phyloP scores from a whole-genome alignment of 2,797 vertebrate species.

The Karalla daura region DNA sequence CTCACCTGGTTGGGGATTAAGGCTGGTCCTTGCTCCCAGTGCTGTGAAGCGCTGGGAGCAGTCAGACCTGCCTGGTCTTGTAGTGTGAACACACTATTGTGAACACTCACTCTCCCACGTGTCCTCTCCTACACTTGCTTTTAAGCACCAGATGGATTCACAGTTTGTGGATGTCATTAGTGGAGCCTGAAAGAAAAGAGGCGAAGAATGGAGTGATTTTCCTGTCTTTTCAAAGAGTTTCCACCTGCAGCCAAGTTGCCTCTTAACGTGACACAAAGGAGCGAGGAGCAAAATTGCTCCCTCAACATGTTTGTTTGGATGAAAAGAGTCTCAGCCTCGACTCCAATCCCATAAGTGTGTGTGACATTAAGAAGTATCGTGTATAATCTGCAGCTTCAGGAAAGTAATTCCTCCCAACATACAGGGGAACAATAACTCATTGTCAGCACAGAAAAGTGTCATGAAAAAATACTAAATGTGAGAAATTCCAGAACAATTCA shows the following conservation, averaged over 20 bases:
- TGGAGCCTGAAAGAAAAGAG: constrained; percentile 19
- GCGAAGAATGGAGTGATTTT: constrained; percentile 19
- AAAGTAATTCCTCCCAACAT: constrained; percentile 1
- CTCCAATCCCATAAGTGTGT: constrained; percentile 15
- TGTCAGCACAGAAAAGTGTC: neutral
- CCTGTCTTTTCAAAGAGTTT: constrained; percentile 28
- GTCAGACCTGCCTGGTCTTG: constrained; percentile 58
- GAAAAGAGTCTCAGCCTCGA: constrained; percentile 20
- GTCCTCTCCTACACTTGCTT: constrained; percentile 15
- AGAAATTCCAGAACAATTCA: neutral
- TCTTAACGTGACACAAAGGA: constrained; percentile 13
- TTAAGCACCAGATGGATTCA: constrained; percentile 45
- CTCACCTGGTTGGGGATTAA: constrained; percentile 51
- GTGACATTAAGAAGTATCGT: constrained; percentile 18
- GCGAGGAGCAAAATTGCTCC: constrained; percentile 11
- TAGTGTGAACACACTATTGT: constrained; percentile 15
- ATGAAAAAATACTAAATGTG: neutral
- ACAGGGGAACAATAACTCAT: neutral
- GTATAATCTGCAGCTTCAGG: constrained; percentile 11
- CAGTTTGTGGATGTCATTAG: constrained; percentile 16
- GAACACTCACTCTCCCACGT: constrained; percentile 14
- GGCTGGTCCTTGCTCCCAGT: too few species aligned
- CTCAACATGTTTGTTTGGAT: constrained; percentile 21
- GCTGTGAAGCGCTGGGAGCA: too few species aligned
- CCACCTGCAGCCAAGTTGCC: constrained; percentile 32